phyloP scores from a whole-genome alignment of 2,113 vertebrate species.

The Gymnorhina tibicen region DNA sequence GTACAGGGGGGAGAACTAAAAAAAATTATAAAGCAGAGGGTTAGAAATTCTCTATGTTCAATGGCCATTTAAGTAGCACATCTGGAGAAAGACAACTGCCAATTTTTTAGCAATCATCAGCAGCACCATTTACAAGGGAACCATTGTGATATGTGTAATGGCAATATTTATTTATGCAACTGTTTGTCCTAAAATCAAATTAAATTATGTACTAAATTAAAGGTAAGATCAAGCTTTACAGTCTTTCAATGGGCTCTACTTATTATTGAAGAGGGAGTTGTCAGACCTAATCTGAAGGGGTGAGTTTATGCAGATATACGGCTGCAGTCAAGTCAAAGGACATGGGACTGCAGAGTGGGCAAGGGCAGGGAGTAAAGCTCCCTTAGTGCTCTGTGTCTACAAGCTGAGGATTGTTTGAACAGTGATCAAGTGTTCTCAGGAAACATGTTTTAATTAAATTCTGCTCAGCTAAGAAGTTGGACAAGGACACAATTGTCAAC shows the following conservation, averaged over 20 bases:
- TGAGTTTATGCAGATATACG: neutral
- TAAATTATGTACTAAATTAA: neutral
- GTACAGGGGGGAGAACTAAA: neutral
- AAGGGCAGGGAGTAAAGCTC: neutral
- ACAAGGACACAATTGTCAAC: constrained; percentile 22
- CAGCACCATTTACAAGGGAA: neutral
- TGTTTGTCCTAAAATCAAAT: neutral
- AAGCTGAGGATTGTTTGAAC: neutral
- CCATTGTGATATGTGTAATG: neutral
- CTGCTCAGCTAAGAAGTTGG: constrained; percentile 6
- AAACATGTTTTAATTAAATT: constrained; percentile 47
- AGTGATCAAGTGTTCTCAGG: constrained; percentile 26
- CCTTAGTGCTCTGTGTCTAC: neutral
- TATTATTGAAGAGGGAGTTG: neutral
- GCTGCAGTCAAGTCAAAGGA: neutral
- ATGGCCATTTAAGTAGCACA: constrained; percentile 6
- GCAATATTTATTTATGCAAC: neutral
- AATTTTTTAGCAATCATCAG: neutral
- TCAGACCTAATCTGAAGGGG: neutral
- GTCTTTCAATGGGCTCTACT: neutral
- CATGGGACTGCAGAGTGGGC: neutral
- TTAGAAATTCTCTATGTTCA: neutral
- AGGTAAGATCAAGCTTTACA: neutral
- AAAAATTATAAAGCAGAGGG: neutral
- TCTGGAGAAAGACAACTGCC: constrained; percentile 36